These are phyloP conservation scores for Limnephilus marmoratus DNA, from an alignment of 2,888 invertebrate genomes.

Conservation along the genomic window DNA sequence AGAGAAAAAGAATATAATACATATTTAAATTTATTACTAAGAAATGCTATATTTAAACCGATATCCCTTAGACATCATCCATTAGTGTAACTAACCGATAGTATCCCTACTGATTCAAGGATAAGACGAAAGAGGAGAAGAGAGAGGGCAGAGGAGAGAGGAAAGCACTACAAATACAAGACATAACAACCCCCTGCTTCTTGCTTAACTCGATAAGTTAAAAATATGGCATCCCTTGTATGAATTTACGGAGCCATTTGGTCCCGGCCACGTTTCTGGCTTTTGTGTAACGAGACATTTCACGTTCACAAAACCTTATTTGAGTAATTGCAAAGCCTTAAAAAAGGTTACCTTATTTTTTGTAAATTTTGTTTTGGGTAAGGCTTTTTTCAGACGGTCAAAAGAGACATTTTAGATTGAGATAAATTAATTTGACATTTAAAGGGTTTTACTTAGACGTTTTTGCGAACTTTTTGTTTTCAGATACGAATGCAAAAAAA, in stretches of 20 bases:
- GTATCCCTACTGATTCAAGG: not conserved
- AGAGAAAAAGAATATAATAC: too few species aligned
- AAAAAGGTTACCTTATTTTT: not conserved
- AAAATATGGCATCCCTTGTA: constrained; percentile 54
- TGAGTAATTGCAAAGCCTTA: constrained; percentile 27
- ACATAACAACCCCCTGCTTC: constrained; percentile 9
- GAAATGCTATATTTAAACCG: not conserved
- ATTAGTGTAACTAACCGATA: not conserved
- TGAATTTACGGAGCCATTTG: constrained; percentile 61
- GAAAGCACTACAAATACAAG: constrained; percentile 33
- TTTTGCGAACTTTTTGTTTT: not conserved
- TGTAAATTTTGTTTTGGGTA: not conserved
- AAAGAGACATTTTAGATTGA: not conserved
- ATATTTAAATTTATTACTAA: not conserved
- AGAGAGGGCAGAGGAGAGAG: not conserved
- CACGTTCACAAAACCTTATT: constrained; percentile 22
- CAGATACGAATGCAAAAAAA: not conserved
- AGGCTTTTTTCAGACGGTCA: not conserved
- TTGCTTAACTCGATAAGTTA: constrained; percentile 63
- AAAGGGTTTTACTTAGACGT: not conserved
- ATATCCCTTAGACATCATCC: not conserved
- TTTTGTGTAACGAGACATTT: constrained; percentile 23
- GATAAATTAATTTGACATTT: not conserved
- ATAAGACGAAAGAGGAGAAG: not conserved
- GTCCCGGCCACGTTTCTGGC: constrained; percentile 45